Base-by-base conservation (phyloP, 1,140 invertebrate genomes). In the Drosophila bocqueti region DNA sequence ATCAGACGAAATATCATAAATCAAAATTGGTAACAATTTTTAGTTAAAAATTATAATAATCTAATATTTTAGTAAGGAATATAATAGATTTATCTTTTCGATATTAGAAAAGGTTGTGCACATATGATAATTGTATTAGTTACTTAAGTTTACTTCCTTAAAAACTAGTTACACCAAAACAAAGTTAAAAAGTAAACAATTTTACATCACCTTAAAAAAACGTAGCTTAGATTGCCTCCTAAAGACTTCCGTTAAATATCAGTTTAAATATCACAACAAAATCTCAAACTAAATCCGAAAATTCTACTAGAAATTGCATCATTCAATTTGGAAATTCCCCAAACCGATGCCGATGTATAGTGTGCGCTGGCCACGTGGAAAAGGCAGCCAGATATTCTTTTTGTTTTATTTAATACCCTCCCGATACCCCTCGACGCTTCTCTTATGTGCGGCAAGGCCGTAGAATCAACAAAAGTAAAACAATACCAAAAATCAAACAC, bases 401-500 rank as follows among this genome's bases (percentile, higher is more conserved):
- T 29, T 58, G 68, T 75, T 76, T 76, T 79, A 71, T 83, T 86
- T 86, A 79, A 73, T 86, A 73, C 79, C 60, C 66, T 21, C 46
- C 7, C 24, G 24, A 2, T 9, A 8, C 24, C 47, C 26, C 71
- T 79, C n/a, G 54, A 52, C 13, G 68, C 62, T 38, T 36, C 31
- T 54, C 36, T 49, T 57, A 29, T 24, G 46, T 61, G 55, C 43
- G 52, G 55, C 55, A 71, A 61, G 68, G 52, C 52, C 73, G 74
- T 62, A 73, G 58, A 66, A 79, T 79, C 81, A 85, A 90, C 81
- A 90, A 90, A 85, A 90, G 85, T 90, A 90, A 90, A 85, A 90
- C 85, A 90, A 89, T 89, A 89, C 85, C 85, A 60, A 89, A 90
- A 90, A 90, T 90, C 84, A 87, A 89, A 89, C 85, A 89, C 72